Base-by-base conservation (phyloP, 1,140 invertebrate genomes). In the Philopotamus ludificatus region DNA sequence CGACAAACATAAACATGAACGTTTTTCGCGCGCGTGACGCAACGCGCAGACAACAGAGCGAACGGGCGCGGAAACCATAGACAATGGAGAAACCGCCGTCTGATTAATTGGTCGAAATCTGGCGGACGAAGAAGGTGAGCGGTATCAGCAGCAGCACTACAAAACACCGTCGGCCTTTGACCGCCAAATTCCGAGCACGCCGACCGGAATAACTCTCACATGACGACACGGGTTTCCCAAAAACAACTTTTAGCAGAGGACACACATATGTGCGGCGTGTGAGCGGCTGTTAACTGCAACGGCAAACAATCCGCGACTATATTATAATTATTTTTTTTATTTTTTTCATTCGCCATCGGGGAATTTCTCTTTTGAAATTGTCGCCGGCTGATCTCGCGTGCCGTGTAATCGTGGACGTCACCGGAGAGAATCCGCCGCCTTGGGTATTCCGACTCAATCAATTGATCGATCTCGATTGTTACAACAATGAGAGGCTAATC, bases 241-340 rank as follows among this genome's bases (percentile, higher is more conserved):
- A 47, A 47, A 47, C 44, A 47, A 47, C 44, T 47, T 47, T 47
- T 47, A 47, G 15, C 44, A 20, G 28, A 34, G 28, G 28, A 34
- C 28, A 34, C 4, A 34, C 4, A 34, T 12, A 7, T 34, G 28
- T 34, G 12, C 28, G 28, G 12, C 4, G 12, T 34, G 28, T 34
- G 28, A 34, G n/a, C n/a, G n/a, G n/a, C n/a, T n/a, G n/a, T n/a
- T 34, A 34, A 34, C 4, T 34, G 12, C 4, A 4, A 34, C 28
- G 28, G 28, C 28, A 34, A 34, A 34, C 12, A 34, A 7, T 34
- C 28, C 28, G 4, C 28, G 28, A 34, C 28, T n/a, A n/a, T n/a
- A n/a, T n/a, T n/a, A n/a, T n/a, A n/a, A n/a, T n/a, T n/a, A n/a
- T n/a, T n/a, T n/a, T n/a, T n/a, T n/a, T n/a, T n/a, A n/a, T n/a